Base-by-base conservation (phyloP, 2,113 vertebrate genomes). In the Apteryx mantelli region DNA sequence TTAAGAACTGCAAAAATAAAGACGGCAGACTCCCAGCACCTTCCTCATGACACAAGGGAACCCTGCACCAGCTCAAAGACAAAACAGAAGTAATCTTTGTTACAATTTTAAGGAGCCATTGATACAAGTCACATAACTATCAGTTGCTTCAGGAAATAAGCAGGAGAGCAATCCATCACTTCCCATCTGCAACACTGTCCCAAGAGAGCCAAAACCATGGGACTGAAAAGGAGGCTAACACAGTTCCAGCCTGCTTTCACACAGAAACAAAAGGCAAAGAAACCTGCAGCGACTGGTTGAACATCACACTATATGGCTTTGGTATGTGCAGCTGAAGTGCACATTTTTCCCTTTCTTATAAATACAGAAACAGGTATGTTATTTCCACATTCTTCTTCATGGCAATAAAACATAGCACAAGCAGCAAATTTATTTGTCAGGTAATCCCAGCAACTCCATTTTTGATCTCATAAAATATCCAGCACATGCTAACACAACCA, bases 291-390 rank as follows among this genome's bases (percentile, higher is more conserved):
- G 32, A 26, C 36, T 8, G 30, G n/a, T 32, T 24, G 19, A 34
- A n/a, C 11, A 13, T 68, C 53, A 56, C 30, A 15, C 64, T 25
- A 18, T 0, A 0, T 10, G 9, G 30, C 55, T 88, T n/a, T 32
- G 44, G 26, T 61, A 69, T 2, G 6, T 15, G 10, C 13, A 68
- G 60, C 10, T 18, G 21, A 38, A 58, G 15, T 4, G 19, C 6
- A 24, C 9, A 1, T 46, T 52, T 38, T 46, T 56, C 53, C 36
- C 42, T 77, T 36, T 12, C 42, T 40, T 48, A 15, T 68, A 73
- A 89, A 82, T 34, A 81, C 22, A 60, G 9, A 48, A 84, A 56
- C 21, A 78, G 64, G 15, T n/a, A 80, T 1, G 34, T 42, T 60
- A 83, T 52, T 78, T 58, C 60, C 60, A 53, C 21, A 18, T 81